Conservation (phyloP, 2,888 invertebrate genomes). For the Diarsia rubi region DNA sequence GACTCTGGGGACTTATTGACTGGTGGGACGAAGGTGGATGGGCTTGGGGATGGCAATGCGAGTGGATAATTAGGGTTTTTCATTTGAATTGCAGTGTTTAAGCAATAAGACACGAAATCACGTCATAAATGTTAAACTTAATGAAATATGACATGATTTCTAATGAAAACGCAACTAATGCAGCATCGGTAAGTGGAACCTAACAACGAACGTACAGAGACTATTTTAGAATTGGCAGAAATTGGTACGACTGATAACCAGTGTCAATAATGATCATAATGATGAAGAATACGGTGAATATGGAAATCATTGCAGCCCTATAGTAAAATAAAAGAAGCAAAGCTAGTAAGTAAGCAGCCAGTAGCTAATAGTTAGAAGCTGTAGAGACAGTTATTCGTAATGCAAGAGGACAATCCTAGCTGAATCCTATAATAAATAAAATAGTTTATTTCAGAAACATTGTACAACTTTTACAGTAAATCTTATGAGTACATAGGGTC, state of each 20-base stretch:
- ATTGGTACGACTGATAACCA: not conserved
- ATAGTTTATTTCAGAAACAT: no score
- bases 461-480: no score
- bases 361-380: not conserved
- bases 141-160: not conserved
- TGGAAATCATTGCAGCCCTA: not conserved
- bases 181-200: not conserved
- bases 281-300: not conserved
- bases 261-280: not conserved
- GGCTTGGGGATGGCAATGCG: slow-evolving; percentile 9
- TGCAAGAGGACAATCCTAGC: not conserved
- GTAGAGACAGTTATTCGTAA: not conserved
- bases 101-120: no score
- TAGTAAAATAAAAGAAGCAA: not conserved
- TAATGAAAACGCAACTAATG: not conserved
- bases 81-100: not conserved
- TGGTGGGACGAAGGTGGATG: slow-evolving; percentile 29
- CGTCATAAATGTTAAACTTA: not conserved
- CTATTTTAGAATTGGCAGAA: not conserved
- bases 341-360: not conserved
- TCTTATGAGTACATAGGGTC: no score
- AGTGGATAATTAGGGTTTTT: not conserved
- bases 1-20: slow-evolving; percentile 81
- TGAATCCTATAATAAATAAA: no score
- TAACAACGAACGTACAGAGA: not conserved